phyloP scores from a whole-genome alignment of 1,140 invertebrate genomes.

The Drosophila pectinifera region DNA sequence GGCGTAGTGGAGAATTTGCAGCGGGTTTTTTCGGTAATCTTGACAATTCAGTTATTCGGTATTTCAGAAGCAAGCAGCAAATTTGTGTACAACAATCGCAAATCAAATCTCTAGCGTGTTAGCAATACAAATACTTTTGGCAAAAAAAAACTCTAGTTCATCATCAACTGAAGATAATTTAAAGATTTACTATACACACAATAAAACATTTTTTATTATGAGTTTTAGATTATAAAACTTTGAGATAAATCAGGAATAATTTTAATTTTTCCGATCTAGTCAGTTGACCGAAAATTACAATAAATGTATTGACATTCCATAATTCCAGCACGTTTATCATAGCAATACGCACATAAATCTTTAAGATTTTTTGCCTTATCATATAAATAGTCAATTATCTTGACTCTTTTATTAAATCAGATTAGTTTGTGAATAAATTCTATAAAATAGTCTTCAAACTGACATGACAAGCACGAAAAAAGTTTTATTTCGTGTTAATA shows the following conservation, averaged over 20 bases:
- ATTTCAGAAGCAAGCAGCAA: constrained; percentile 30
- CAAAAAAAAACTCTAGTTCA: not conserved
- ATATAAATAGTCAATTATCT: not conserved
- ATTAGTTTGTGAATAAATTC: not conserved
- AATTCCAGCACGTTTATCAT: not conserved
- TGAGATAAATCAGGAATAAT: not conserved
- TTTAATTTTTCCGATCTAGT: not conserved
- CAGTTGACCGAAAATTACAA: not conserved
- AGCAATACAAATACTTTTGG: constrained; percentile 8
- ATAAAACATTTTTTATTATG: not conserved
- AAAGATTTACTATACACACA: not conserved
- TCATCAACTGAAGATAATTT: not conserved
- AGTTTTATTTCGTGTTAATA: too few relatives aligned
- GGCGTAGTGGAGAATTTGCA: constrained; percentile 39
- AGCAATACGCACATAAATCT: not conserved
- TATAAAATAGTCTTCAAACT: not conserved
- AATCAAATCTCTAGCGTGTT: constrained; percentile 63
- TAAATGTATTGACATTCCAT: not conserved
- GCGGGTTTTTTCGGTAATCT: constrained; percentile 66
- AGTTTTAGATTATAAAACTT: not conserved
- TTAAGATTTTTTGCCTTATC: too few relatives aligned
- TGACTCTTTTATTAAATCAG: too few relatives aligned
- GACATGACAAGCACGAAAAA: too few relatives aligned
- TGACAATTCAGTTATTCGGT: constrained; percentile 70
- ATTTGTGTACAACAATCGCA: constrained; percentile 54